Percentiles rank a stretch among this genome's conserved stretches.
Evolutionary conservation across 2,113 vertebrate species (phyloP).

Genomic region (Nothobranchius furzeri): DNA sequence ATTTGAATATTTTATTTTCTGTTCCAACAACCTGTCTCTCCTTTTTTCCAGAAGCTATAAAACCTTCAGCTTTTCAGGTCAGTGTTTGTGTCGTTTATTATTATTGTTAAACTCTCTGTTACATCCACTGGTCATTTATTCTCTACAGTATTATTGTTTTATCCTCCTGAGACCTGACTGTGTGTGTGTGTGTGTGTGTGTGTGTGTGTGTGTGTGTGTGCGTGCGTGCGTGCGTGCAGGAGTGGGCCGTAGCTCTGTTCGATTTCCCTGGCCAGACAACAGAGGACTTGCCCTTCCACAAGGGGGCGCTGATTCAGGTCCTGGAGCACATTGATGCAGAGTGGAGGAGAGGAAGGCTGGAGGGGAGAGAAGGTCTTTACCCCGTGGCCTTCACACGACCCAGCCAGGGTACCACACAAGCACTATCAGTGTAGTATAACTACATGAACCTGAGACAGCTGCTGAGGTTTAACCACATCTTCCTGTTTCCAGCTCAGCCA

Average conservation of each 20-base stretch:
- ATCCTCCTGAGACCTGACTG: no score
- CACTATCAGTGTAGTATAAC: not conserved
- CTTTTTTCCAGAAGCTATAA: not conserved
- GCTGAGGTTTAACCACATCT: not conserved
- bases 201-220: no score
- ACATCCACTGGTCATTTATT: no score
- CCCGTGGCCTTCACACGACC: conserved; percentile 85
- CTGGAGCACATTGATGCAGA: conserved; percentile 79
- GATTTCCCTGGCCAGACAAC: conserved; percentile 88
- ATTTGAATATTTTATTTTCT: no score
- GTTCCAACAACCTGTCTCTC: no score
- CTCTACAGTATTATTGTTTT: no score
- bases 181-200: no score
- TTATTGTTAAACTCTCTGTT: no score
- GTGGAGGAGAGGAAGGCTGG: conserved; percentile 86
- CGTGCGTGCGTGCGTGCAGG: not conserved
- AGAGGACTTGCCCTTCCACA: conserved; percentile 87
- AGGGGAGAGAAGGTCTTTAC: conserved; percentile 86
- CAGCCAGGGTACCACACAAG: conserved; percentile 75
- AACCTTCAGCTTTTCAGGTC: not conserved
- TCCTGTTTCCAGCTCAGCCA: conserved; percentile 56
- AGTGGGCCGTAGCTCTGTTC: conserved; percentile 89
- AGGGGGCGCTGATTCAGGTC: conserved; percentile 86
- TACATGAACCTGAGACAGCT: no score
- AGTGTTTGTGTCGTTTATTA: not conserved